Evolutionary conservation across 1,140 invertebrate species (phyloP).

Genomic region (Eueides isabella): DNA sequence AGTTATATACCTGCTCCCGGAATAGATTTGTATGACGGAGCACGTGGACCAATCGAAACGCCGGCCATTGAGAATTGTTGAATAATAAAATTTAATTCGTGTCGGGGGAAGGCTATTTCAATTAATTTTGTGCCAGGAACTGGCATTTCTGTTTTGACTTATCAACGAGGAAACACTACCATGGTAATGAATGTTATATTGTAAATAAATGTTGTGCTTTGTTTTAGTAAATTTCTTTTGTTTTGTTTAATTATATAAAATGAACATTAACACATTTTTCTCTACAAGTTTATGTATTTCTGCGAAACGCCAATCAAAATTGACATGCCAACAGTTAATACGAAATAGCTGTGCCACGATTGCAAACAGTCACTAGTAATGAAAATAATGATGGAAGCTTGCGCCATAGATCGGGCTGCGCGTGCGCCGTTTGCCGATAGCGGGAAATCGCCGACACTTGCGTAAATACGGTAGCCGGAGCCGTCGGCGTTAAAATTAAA

Average conservation of each 20-base stretch:
- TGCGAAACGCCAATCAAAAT: neutral
- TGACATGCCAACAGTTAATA: slow-evolving; percentile 30
- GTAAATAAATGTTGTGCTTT: neutral
- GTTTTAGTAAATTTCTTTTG: too few species aligned
- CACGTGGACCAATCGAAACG: slow-evolving; percentile 26
- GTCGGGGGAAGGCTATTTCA: slow-evolving; percentile 14
- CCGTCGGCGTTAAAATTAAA: slow-evolving; percentile 42
- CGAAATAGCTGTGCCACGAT: slow-evolving; percentile 51
- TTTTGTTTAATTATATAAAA: too few species aligned
- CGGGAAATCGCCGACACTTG: slow-evolving; percentile 68
- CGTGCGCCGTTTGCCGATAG: slow-evolving; percentile 60
- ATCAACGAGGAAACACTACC: slow-evolving; percentile 15
- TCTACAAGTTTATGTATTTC: too few species aligned
- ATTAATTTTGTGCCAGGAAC: slow-evolving; percentile 6
- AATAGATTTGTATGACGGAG: slow-evolving; percentile 28
- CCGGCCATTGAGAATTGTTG: slow-evolving; percentile 13
- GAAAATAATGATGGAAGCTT: slow-evolving; percentile 73
- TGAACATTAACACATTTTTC: too few species aligned
- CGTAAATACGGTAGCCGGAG: slow-evolving; percentile 65
- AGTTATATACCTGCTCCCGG: slow-evolving; percentile 21
- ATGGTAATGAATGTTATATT: neutral
- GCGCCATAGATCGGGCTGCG: slow-evolving; percentile 67
- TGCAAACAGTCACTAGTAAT: slow-evolving; percentile 57
- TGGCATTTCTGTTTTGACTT: slow-evolving; percentile 13
- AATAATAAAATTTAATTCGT: slow-evolving; percentile 20